Percentiles rank a stretch among this genome's conserved stretches.
Evolutionary conservation across 2,113 vertebrate genomes (phyloP).

Genomic region (Athene noctua): DNA sequence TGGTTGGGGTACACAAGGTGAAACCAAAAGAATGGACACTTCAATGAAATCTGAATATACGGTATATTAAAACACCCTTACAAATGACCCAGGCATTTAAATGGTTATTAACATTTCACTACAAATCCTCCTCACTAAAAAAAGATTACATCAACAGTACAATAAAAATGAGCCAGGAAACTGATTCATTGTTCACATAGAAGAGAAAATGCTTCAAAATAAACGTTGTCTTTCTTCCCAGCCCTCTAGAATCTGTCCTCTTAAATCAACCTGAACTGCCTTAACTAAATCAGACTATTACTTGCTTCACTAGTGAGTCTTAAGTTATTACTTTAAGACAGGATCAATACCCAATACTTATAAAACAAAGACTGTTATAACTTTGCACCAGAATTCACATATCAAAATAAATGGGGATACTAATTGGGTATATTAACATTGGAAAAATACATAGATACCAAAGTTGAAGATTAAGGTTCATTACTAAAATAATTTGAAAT

Average conservation of each 20-base stretch:
- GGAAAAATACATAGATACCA: background rate
- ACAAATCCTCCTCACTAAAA: background rate
- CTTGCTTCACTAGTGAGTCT: background rate
- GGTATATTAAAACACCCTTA: background rate
- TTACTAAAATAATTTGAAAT: background rate
- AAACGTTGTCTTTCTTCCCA: background rate
- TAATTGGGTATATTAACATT: background rate
- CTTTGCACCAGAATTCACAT: background rate
- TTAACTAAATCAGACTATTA: background rate
- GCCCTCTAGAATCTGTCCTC: background rate
- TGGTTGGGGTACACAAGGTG: background rate
- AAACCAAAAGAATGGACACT: background rate
- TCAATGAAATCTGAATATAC: background rate
- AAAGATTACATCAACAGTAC: background rate
- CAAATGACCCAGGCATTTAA: background rate
- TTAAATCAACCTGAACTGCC: background rate
- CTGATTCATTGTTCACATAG: background rate
- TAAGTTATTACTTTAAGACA: background rate
- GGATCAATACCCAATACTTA: background rate
- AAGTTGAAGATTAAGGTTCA: background rate
- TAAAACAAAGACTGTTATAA: background rate
- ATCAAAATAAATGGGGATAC: background rate
- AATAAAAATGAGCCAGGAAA: background rate
- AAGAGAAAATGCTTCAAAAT: background rate
- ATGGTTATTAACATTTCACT: background rate